Evolutionary conservation across 2,797 vertebrate genomes (phyloP).

Genomic region (Labeo calbasu): DNA sequence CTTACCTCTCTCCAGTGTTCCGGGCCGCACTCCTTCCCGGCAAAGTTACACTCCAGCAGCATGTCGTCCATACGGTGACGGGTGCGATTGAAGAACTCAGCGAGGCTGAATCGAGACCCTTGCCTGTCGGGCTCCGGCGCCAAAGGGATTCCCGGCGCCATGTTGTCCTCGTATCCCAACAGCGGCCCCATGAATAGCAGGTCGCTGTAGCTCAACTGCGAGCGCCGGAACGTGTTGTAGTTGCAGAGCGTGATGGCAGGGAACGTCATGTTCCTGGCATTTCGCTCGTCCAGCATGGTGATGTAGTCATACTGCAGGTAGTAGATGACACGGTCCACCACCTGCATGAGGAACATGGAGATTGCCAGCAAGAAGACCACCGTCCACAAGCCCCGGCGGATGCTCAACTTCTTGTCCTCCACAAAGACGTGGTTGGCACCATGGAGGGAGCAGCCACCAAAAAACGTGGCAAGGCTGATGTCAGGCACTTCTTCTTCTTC

Average conservation of each 20-base stretch:
- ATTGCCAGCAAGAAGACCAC: conserved; percentile 86
- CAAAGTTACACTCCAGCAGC: conserved; percentile 89
- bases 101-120: conserved; percentile 80
- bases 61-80: conserved; percentile 92
- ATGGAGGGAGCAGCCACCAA: conserved; percentile 86
- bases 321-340: conserved; percentile 85
- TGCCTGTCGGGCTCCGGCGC: conserved; percentile 78
- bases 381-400: conserved; percentile 87
- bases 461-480: conserved; percentile 83
- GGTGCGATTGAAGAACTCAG: conserved; percentile 89
- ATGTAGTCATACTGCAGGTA: conserved; percentile 87
- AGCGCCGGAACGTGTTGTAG: conserved; percentile 86
- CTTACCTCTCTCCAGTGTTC: conserved; percentile 90
- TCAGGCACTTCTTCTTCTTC: conserved; percentile 62
- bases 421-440: conserved; percentile 91
- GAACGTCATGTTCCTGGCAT: conserved; percentile 83
- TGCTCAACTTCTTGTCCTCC: conserved; percentile 79
- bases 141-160: conserved; percentile 84
- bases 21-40: conserved; percentile 83
- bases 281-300: conserved; percentile 87
- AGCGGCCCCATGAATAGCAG: conserved; percentile 90
- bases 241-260: conserved; percentile 94
- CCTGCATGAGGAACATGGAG: conserved; percentile 88
- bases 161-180: conserved; percentile 86
- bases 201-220: conserved; percentile 89